phyloP scores from a whole-genome alignment of 2,797 vertebrate species.

The Muraenolepis orangiensis region DNA sequence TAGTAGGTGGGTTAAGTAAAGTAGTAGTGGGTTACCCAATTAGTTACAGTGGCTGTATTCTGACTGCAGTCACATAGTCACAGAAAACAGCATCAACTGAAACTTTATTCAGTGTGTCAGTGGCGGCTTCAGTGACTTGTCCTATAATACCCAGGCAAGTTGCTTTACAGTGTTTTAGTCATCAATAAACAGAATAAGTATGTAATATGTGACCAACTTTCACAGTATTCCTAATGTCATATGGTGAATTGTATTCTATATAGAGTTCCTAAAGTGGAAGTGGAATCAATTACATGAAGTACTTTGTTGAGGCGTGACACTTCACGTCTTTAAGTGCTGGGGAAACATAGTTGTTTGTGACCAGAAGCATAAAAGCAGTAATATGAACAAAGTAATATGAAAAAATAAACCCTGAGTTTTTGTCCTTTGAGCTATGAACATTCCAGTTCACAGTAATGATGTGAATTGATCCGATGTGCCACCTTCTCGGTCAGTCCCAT shows the following conservation, averaged over 20 bases:
- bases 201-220: not conserved
- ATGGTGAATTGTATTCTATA: not conserved
- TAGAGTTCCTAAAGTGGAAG: not conserved
- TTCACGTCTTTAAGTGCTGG: not conserved
- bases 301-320: not conserved
- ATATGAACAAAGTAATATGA: not conserved
- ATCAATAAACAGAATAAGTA: not conserved
- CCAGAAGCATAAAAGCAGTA: not conserved
- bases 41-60: not conserved
- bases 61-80: not conserved
- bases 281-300: not conserved
- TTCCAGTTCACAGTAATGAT: not conserved
- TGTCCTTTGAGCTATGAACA: not conserved
- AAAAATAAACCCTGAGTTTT: not conserved
- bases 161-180: not conserved
- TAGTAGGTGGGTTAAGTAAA: no score
- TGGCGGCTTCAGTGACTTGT: not conserved
- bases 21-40: not conserved
- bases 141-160: not conserved
- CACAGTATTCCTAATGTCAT: not conserved
- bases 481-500: constrained; percentile 43
- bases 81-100: not conserved
- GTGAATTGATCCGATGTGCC: constrained; percentile 18
- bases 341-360: not conserved
- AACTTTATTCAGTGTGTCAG: not conserved